Percentiles rank a stretch among this genome's conserved stretches.
Conservation (phyloP, 2,113 vertebrate genomes). For the Macquaria australasica region DNA sequence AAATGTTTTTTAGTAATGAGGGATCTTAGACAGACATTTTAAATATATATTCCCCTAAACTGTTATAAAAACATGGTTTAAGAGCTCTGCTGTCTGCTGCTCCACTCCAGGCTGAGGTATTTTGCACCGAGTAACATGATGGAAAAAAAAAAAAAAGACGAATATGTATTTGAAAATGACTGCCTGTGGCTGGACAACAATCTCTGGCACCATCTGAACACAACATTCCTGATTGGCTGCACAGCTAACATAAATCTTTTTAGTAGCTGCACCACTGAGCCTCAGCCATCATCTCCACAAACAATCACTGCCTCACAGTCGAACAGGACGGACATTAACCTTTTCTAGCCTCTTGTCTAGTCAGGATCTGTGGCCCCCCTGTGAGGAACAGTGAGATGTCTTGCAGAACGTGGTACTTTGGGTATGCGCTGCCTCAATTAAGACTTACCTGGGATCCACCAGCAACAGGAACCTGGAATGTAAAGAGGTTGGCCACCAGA, state of each 20-base stretch:
- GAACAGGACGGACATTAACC: conserved; percentile 80
- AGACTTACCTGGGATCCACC: conserved; percentile 95
- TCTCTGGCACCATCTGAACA: conserved; percentile 47
- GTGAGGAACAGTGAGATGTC: conserved; percentile 70
- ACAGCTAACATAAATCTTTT: conserved; percentile 50
- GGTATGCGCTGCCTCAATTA: conserved; percentile 76
- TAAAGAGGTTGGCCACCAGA: conserved; percentile 93
- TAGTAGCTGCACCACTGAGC: neutral
- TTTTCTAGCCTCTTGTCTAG: conserved; percentile 66
- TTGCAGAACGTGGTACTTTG: conserved; percentile 75
- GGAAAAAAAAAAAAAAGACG: conserved; percentile 32
- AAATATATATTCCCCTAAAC: conserved; percentile 25
- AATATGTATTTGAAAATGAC: conserved; percentile 40
- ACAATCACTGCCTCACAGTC: conserved; percentile 51
- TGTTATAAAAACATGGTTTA: conserved; percentile 31
- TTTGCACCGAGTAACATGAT: conserved; percentile 34
- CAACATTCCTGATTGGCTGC: conserved; percentile 41
- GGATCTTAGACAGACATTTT: conserved; percentile 24
- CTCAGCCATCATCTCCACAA: conserved; percentile 11
- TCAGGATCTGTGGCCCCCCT: conserved; percentile 62
- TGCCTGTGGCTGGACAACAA: conserved; percentile 50
- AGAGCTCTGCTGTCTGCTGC: conserved; percentile 16
- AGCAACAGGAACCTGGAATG: conserved; percentile 92
- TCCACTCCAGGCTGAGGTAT: conserved; percentile 28
- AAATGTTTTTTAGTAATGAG: conserved; percentile 7